Conservation (phyloP, 2,113 vertebrate genomes). For the Plecturocebus donacophilus region DNA sequence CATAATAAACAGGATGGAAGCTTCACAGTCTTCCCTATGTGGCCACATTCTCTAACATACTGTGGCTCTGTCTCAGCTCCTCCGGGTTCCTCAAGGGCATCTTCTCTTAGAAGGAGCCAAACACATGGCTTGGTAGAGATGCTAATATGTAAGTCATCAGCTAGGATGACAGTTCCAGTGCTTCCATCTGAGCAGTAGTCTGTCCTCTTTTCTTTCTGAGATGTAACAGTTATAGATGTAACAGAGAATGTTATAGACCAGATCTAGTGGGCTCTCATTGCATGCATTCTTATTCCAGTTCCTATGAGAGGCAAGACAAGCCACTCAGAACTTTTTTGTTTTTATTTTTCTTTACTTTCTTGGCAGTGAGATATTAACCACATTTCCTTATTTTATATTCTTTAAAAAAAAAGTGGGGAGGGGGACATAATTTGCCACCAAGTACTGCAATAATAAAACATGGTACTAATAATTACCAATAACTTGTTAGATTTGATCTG, state of each 20-base stretch:
- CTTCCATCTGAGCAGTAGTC: accelerated
- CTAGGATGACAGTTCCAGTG: accelerated
- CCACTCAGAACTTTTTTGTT: no score
- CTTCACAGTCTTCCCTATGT: accelerated
- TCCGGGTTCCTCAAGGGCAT: not conserved
- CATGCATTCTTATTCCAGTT: not conserved
- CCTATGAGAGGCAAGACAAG: no score
- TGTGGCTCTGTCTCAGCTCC: not conserved
- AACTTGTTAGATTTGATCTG: not conserved
- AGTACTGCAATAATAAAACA: not conserved
- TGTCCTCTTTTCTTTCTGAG: not conserved
- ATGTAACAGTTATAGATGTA: not conserved
- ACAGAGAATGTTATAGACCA: not conserved
- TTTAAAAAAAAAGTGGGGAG: not conserved
- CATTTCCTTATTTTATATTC: not conserved
- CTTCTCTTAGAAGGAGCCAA: not conserved
- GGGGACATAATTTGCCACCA: not conserved
- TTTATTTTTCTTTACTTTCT: no score
- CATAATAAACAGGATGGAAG: not conserved
- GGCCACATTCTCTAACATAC: not conserved
- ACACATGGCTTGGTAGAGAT: no score
- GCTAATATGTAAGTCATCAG: accelerated
- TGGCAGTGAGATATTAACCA: not conserved
- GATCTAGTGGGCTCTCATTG: not conserved
- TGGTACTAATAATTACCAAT: no score